These are phyloP conservation scores for Brenthis hecate DNA, from an alignment of 2,888 invertebrate genomes.

Conservation along the genomic window DNA sequence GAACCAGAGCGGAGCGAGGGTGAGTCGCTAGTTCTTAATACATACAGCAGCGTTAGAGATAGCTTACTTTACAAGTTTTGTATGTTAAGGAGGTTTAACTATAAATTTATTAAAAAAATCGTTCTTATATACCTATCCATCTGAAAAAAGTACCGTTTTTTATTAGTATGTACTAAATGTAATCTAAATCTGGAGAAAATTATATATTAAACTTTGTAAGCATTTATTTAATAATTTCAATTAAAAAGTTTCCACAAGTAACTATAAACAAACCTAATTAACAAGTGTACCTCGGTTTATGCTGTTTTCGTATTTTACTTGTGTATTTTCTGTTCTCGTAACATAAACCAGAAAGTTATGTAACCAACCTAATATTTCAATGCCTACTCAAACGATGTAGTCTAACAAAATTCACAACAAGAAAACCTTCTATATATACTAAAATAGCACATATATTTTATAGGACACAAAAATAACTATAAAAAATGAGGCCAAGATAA, in stretches of 20 bases:
- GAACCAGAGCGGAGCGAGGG: no score
- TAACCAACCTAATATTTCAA: slow-evolving; percentile 1
- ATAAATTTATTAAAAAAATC: no score
- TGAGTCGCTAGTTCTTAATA: no score
- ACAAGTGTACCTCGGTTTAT: not conserved
- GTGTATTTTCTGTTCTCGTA: not conserved
- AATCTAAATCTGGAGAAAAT: no score
- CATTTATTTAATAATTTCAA: slow-evolving; percentile 2
- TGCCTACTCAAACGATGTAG: not conserved
- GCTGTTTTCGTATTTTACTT: slow-evolving; percentile 11
- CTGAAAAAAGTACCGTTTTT: no score
- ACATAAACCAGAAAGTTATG: slow-evolving; percentile 4
- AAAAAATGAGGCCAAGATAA: not conserved
- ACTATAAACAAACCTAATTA: slow-evolving; percentile 14
- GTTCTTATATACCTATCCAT: no score
- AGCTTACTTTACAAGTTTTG: no score
- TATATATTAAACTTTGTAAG: not conserved
- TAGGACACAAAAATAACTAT: not conserved
- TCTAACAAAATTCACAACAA: not conserved
- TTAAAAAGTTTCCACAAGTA: slow-evolving; percentile 6
- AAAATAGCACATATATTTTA: no score
- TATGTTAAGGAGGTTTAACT: no score
- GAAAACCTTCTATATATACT: no score
- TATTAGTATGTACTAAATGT: no score
- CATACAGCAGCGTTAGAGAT: no score